Evolutionary conservation across 2,113 vertebrate species (phyloP), one percentile per base, ranked within the genome.

Genomic region (Rostratula benghalensis): DNA sequence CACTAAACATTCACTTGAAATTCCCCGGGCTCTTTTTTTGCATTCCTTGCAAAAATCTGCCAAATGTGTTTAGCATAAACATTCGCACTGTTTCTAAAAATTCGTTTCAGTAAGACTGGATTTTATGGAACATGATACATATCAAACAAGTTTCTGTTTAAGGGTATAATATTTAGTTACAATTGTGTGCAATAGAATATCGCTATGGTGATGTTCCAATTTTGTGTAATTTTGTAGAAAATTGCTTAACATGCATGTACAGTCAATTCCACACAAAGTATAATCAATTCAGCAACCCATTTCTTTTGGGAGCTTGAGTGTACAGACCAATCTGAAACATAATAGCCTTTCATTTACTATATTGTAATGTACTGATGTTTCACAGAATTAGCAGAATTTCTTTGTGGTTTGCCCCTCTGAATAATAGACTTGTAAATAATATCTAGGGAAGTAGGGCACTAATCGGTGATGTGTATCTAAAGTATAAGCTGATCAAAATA

Each of bases 201-300:
- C 86, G 37, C 50, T 83, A 86, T 90, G 56, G 59, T 70, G 64
- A 85, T 88, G 89, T 76, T 82, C 65, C 74, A 87, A 61, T 95
- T 97, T 84, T 91, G 60, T 61, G 31, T 79, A 91, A 92, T 95
- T 95, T 94, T 85, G 33, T 51, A 83, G 82, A 78, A 96, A 93
- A 95, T 88, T 70, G 56, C 27, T 90, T 81, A 94, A 92, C 60
- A 78, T 95, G 59, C 63, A 41, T 88, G 46, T 89, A 77, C 30
- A 74, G 37, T 92, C 75, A 89, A 77, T 86, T 94, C 76, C 60
- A 64, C 59, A 88, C 19, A 86, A 93, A 95, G 91, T 88, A 90
- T 71, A 92, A 94, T 88, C 85, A 90, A 77, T 95, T 92, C 87
- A 88, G 35, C 37, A 90, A 59, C 27, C 28, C 51, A 14, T 90